Conservation (phyloP, 2,113 vertebrate genomes). For the Protomyctophum bolini region DNA sequence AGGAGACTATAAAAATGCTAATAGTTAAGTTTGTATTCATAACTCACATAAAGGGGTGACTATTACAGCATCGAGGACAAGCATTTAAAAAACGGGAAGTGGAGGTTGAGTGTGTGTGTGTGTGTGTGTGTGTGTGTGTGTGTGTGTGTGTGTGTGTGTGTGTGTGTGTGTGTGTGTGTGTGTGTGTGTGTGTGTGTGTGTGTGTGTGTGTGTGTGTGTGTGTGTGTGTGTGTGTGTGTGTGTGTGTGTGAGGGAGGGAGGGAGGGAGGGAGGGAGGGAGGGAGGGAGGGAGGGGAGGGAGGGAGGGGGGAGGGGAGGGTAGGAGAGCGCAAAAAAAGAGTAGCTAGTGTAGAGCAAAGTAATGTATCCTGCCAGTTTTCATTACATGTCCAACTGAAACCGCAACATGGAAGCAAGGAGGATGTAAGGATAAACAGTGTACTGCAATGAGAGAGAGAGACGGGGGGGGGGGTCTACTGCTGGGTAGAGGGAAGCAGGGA, state of each 20-base stretch:
- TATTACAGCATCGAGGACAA: too few relatives aligned
- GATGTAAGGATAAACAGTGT: slow-evolving; percentile 71
- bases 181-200: slow-evolving; percentile 3
- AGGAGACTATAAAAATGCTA: too few relatives aligned
- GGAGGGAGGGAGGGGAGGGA: background rate
- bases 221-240: slow-evolving; percentile 4
- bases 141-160: slow-evolving; percentile 6
- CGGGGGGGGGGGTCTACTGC: background rate
- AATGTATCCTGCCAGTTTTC: slow-evolving; percentile 73
- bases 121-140: slow-evolving; percentile 6
- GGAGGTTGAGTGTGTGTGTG: slow-evolving; percentile 49
- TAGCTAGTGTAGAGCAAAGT: slow-evolving; percentile 53
- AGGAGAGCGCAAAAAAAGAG: slow-evolving; percentile 32
- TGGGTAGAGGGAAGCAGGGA: too few relatives aligned
- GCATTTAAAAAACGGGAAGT: slow-evolving; percentile 16
- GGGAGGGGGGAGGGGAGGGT: slow-evolving; percentile 1
- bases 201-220: slow-evolving; percentile 6
- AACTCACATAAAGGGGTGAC: too few relatives aligned
- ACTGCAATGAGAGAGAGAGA: slow-evolving; percentile 43
- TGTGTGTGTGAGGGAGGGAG: slow-evolving; percentile 13
- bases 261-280: slow-evolving; percentile 21
- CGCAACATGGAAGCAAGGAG: slow-evolving; percentile 55
- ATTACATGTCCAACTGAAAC: slow-evolving; percentile 64
- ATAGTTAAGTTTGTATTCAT: too few relatives aligned
- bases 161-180: slow-evolving; percentile 2